A percentile compares a stretch with the other conserved stretches of the same genome.
These are phyloP conservation scores for Masnerella sp. DNA, from an alignment of 2,888 invertebrate genomes.

Conservation along the genomic window DNA sequence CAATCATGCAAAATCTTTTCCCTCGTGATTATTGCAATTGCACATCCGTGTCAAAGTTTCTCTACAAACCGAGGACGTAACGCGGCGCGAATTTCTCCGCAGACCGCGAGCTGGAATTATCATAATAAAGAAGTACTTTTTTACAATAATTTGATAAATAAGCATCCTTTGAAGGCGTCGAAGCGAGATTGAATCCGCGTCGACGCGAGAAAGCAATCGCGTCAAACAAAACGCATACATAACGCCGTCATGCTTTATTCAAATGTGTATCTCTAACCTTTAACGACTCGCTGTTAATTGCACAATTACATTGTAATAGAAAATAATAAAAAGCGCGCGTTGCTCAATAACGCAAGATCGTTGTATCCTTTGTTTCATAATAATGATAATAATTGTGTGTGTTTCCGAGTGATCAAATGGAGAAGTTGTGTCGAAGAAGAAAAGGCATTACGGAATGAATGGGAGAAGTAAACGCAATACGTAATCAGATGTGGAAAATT, in stretches of 20 bases:
- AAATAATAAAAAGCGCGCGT: constrained; percentile 44
- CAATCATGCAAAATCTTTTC: constrained; percentile 15
- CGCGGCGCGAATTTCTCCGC: constrained; percentile 8
- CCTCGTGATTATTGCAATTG: background rate
- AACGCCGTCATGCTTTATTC: no score
- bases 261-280: constrained; percentile 51
- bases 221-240: constrained; percentile 26
- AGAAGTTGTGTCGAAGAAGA: constrained; percentile 28
- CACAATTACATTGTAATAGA: constrained; percentile 51
- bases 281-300: constrained; percentile 48
- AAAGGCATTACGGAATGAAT: constrained; percentile 15
- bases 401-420: constrained; percentile 18
- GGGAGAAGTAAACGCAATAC: constrained; percentile 10
- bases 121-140: constrained; percentile 18
- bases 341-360: constrained; percentile 50
- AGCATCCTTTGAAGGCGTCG: constrained; percentile 16
- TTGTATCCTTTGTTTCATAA: constrained; percentile 49
- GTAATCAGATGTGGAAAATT: constrained; percentile 39
- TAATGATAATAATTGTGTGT: constrained; percentile 29
- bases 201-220: constrained; percentile 18
- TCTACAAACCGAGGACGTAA: background rate
- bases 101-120: constrained; percentile 16
- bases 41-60: constrained; percentile 11
- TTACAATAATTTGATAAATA: constrained; percentile 19
- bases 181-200: constrained; percentile 25